A percentile compares a stretch with the other conserved stretches of the same genome.
phyloP scores from a whole-genome alignment of 2,888 invertebrate species.

The Thymelicus sylvestris region DNA sequence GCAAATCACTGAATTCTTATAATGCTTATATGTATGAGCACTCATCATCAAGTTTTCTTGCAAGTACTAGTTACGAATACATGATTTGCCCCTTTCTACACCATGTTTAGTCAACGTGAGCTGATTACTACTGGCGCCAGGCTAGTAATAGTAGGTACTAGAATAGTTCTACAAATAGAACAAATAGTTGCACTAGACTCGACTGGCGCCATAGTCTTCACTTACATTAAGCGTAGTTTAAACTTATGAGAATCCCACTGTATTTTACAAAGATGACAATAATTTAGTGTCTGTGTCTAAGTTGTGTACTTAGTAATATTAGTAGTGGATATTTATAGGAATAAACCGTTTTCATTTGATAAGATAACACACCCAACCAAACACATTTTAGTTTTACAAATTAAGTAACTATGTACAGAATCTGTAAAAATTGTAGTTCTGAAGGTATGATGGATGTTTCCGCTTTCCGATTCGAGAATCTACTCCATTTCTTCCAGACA shows the following conservation, averaged over 20 bases:
- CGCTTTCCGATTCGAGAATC: too few relatives aligned
- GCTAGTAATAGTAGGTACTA: slow-evolving; percentile 2
- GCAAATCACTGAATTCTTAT: too few relatives aligned
- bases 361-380: too few relatives aligned
- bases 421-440: too few relatives aligned
- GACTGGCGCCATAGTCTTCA: slow-evolving; percentile 1
- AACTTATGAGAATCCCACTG: background rate
- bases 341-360: background rate
- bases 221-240: background rate
- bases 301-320: too few relatives aligned
- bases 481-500: background rate
- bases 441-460: too few relatives aligned
- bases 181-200: slow-evolving; percentile 6
- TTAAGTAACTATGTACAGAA: too few relatives aligned
- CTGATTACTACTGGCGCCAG: slow-evolving; percentile 8
- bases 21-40: background rate
- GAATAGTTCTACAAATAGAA: slow-evolving; percentile 8
- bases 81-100: background rate
- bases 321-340: background rate
- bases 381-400: too few relatives aligned
- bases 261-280: too few relatives aligned
- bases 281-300: too few relatives aligned
- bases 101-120: background rate
- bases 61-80: background rate
- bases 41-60: background rate